Evolutionary conservation across 2,797 vertebrate species (phyloP).

Genomic region (Crocodylus rhombifer): DNA sequence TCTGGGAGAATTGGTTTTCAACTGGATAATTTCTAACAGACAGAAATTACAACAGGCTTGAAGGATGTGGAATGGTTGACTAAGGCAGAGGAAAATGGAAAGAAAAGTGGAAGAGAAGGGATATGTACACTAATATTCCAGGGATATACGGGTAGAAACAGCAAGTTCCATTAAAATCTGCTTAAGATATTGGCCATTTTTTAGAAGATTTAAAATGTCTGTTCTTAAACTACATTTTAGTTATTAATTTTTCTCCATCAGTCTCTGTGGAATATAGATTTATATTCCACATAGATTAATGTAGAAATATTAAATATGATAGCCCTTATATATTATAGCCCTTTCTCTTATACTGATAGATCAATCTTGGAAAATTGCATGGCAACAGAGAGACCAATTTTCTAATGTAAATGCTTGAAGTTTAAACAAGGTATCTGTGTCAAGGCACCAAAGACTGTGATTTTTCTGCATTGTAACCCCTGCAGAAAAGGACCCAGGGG

Average conservation of each 20-base stretch:
- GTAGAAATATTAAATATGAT: no score
- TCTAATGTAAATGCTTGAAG: constrained; percentile 2
- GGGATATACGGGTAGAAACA: neutral
- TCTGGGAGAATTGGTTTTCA: neutral
- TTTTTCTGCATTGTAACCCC: no score
- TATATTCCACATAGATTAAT: no score
- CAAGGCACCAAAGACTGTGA: neutral
- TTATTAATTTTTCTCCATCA: neutral
- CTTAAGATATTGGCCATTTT: neutral
- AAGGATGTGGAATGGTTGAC: neutral
- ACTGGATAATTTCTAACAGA: neutral
- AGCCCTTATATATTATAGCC: neutral
- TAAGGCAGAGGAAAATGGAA: neutral
- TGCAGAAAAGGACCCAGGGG: no score
- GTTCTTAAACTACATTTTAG: neutral
- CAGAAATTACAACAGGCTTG: neutral
- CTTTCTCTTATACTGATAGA: neutral
- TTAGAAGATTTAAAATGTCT: neutral
- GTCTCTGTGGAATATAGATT: neutral
- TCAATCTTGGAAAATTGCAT: neutral
- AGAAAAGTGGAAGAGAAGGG: neutral
- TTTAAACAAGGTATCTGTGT: neutral
- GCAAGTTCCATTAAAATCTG: neutral
- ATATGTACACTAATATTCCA: neutral
- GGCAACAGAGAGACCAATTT: neutral